Evolutionary conservation across 2,113 vertebrate genomes (phyloP).

Genomic region (Elachura formosa): DNA sequence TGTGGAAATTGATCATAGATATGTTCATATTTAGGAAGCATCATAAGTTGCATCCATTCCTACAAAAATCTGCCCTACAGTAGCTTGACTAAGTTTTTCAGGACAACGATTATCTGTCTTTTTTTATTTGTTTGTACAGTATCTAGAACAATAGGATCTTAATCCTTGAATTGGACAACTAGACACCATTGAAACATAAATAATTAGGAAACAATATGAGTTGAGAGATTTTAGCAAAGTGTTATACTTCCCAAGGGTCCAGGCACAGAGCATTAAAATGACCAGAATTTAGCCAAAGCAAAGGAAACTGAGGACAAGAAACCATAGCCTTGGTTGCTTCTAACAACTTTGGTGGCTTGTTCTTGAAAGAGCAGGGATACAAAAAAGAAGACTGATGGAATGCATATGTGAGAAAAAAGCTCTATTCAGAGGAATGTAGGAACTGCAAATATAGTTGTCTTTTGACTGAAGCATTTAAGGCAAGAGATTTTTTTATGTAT

Average conservation of each 20-base stretch:
- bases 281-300: not conserved
- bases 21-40: not conserved
- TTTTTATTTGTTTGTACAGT: slow-evolving; percentile 28
- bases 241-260: slow-evolving; percentile 35
- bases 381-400: slow-evolving; percentile 32
- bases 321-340: not conserved
- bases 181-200: slow-evolving; percentile 60
- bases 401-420: not conserved
- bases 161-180: slow-evolving; percentile 49
- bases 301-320: slow-evolving; percentile 51
- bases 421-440: not conserved
- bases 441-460: not conserved
- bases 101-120: not conserved
- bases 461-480: not conserved
- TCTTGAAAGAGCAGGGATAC: slow-evolving; percentile 18
- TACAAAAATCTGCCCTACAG: slow-evolving; percentile 19
- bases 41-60: not conserved
- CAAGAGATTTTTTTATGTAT: not conserved
- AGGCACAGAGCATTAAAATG: slow-evolving; percentile 5
- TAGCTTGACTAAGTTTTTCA: slow-evolving; percentile 32
- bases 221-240: slow-evolving; percentile 32
- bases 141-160: slow-evolving; percentile 32
- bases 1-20: not conserved
- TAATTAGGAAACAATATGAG: slow-evolving; percentile 52
- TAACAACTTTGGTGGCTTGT: slow-evolving; percentile 49